These are phyloP conservation scores for Torymus tubicola DNA, from an alignment of 2,888 invertebrate species.

Conservation along the genomic window DNA sequence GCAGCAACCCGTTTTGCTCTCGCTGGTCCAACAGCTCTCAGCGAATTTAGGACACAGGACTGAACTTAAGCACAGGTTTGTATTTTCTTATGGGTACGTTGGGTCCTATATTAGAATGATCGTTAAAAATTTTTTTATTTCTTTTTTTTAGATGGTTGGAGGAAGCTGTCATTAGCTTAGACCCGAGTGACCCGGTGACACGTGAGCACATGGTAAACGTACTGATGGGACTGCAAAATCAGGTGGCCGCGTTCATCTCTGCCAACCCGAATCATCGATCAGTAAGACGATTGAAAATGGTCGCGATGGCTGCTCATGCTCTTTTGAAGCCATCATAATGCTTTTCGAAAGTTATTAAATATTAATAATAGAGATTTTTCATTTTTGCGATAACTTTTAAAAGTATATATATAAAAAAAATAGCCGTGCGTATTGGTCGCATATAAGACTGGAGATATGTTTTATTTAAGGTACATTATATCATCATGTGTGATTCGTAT, in stretches of 20 bases:
- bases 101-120: background rate
- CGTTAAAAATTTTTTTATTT: background rate
- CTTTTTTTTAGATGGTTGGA: slow-evolving; percentile 85
- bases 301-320: slow-evolving; percentile 84
- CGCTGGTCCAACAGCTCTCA: slow-evolving; percentile 95
- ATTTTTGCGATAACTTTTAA: slow-evolving; percentile 47
- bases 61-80: slow-evolving; percentile 87
- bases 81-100: slow-evolving; percentile 8
- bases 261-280: slow-evolving; percentile 83
- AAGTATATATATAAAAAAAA: slow-evolving; percentile 9
- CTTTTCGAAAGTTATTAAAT: slow-evolving; percentile 39
- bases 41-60: slow-evolving; percentile 92
- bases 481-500: slow-evolving; percentile 43
- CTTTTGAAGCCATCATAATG: slow-evolving; percentile 74
- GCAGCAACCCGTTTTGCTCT: slow-evolving; percentile 92
- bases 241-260: slow-evolving; percentile 83
- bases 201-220: slow-evolving; percentile 90
- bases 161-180: slow-evolving; percentile 90
- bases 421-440: slow-evolving; percentile 45
- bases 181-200: slow-evolving; percentile 86
- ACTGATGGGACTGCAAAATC: slow-evolving; percentile 85
- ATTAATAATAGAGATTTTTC: slow-evolving; percentile 47
- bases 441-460: slow-evolving; percentile 55
- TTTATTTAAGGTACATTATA: slow-evolving; percentile 49
- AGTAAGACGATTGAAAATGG: slow-evolving; percentile 82